A percentile compares a stretch with the other conserved stretches of the same genome.
Conservation (phyloP, 2,888 invertebrate species). For the Lydus trimaculatus region DNA sequence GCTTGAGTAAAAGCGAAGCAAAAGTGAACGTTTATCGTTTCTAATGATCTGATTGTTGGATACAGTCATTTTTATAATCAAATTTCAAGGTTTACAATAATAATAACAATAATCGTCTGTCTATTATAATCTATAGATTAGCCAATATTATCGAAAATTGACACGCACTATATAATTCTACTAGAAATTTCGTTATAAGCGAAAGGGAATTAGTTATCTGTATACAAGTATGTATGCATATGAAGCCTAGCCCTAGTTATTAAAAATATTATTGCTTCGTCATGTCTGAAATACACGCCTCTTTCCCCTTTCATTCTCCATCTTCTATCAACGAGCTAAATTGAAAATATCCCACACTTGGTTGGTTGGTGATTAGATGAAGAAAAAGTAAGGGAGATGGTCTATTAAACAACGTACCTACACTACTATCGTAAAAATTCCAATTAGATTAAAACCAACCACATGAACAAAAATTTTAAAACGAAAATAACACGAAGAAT, state of each 20-base stretch:
- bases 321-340: neutral
- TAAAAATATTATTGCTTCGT: conserved; percentile 5
- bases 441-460: neutral
- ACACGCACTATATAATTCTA: neutral
- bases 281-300: conserved; percentile 1
- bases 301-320: neutral
- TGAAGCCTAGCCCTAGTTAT: conserved; percentile 5
- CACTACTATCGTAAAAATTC: conserved; percentile 5
- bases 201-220: neutral
- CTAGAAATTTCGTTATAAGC: neutral
- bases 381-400: conserved; percentile 2
- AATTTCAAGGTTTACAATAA: conserved; percentile 3
- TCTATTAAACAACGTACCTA: conserved; percentile 1
- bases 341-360: conserved; percentile 4
- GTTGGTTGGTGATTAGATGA: neutral
- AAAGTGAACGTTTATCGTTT: conserved; percentile 8
- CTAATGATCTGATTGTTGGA: conserved; percentile 1
- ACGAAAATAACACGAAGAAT: conserved; percentile 1
- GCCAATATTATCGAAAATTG: neutral
- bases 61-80: conserved; percentile 2
- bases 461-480: neutral
- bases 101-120: neutral
- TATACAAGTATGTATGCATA: neutral
- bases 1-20: neutral
- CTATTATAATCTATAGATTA: neutral